Evolutionary conservation across 1,140 invertebrate genomes (phyloP).

Genomic region (Euschistus heros): DNA sequence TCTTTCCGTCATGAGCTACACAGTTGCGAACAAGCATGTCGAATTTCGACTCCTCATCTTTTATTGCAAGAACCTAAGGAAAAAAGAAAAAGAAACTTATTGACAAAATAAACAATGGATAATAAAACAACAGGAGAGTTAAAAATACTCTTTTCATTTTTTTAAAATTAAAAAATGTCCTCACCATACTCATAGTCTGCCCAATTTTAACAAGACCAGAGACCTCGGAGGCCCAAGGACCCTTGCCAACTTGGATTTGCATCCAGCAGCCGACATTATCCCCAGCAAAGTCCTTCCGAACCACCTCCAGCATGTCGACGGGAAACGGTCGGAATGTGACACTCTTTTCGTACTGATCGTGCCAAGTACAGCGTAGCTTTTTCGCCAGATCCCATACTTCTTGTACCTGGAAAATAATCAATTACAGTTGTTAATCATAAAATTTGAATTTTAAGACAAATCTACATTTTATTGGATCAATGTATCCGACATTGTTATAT

Average conservation of each 20-base stretch:
- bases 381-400: conserved; percentile 59
- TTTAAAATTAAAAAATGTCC: not conserved
- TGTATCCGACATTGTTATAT: too few relatives aligned
- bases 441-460: too few relatives aligned
- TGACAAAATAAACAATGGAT: too few relatives aligned
- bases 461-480: too few relatives aligned
- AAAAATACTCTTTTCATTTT: too few relatives aligned
- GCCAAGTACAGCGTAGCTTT: conserved; percentile 84
- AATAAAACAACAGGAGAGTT: too few relatives aligned
- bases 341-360: conserved; percentile 89
- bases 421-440: not conserved
- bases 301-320: conserved; percentile 87
- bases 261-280: conserved; percentile 94
- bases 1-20: conserved; percentile 85
- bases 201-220: conserved; percentile 91
- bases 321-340: conserved; percentile 88
- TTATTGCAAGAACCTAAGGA: conserved; percentile 58
- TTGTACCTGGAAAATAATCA: conserved; percentile 47
- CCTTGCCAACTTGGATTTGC: conserved; percentile 90
- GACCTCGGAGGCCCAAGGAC: conserved; percentile 88
- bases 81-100: not conserved
- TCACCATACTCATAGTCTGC: conserved; percentile 91
- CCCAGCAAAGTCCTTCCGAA: conserved; percentile 86
- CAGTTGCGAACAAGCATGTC: conserved; percentile 90
- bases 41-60: conserved; percentile 91